Evolutionary conservation across 2,888 invertebrate species (phyloP), one percentile per base, ranked within the genome.

Genomic region (Leucophenga montana): DNA sequence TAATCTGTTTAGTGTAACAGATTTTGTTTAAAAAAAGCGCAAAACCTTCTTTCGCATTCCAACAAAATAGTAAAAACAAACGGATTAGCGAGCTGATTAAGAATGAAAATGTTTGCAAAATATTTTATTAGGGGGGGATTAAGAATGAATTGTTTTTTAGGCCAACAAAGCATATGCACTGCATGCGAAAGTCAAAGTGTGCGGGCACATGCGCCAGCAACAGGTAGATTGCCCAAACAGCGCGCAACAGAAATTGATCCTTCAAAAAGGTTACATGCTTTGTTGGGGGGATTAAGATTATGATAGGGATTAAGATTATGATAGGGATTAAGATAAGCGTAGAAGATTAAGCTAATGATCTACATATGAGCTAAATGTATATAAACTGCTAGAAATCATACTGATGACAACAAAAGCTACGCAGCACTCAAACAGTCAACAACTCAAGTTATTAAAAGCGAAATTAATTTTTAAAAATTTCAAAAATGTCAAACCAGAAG

Each of bases 91-190:
- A 73, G 67, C 73, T 79, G 82, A 84, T 82, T 82, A 77, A 84
- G 78, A 79, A 81, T 83, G 80, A 84, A 77, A 79, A 79, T 83
- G 80, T 80, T 83, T 80, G 80, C 82, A 83, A 80, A 80, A 76
- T 83, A 82, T 33, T 82, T 83, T 81, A 83, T 74, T 71, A n/a
- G n/a, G 46, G 16, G 59, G 70, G 78, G 82, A 82, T 82, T 84
- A 82, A 81, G 82, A 84, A 84, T 83, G 84, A 83, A 82, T 72
- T 69, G 75, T 84, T 84, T 84, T 82, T 83, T 82, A 80, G 84
- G 74, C n/a, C n/a, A n/a, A n/a, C n/a, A n/a, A n/a, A n/a, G n/a
- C n/a, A n/a, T n/a, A 64, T 72, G 74, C 27, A 57, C 73, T 53
- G 11, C 65, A 27, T 56, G 59, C 73, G 71, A 71, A 77, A 83